Evolutionary conservation across 2,888 invertebrate species (phyloP).

Genomic region (Lamellibrachia satsuma): DNA sequence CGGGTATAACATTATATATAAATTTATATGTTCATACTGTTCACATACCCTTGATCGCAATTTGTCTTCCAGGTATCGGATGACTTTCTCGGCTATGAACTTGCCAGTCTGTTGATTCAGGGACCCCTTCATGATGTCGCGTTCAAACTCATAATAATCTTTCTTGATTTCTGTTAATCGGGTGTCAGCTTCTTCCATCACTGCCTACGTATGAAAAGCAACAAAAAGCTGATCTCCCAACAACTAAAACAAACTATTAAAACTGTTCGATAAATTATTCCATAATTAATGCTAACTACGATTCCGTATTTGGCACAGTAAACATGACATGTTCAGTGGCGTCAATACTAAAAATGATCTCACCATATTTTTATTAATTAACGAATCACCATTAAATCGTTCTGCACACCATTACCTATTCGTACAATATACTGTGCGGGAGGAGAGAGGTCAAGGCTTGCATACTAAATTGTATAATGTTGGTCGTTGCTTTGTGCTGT

Average conservation of each 20-base stretch:
- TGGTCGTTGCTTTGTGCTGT: too few species aligned
- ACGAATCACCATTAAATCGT: neutral
- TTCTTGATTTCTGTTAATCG: slow-evolving; percentile 62
- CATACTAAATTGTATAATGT: too few species aligned
- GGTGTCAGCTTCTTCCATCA: slow-evolving; percentile 64
- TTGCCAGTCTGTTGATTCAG: slow-evolving; percentile 56
- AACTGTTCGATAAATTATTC: neutral
- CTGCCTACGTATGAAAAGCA: slow-evolving; percentile 50
- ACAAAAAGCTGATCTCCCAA: neutral
- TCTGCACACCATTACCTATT: too few species aligned
- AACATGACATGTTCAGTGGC: neutral
- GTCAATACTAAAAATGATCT: neutral
- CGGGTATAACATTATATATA: neutral
- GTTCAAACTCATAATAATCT: slow-evolving; percentile 63
- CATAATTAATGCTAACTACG: neutral
- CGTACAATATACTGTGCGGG: too few species aligned
- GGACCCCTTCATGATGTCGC: slow-evolving; percentile 63
- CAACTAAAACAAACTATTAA: neutral
- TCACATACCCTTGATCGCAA: slow-evolving; percentile 57
- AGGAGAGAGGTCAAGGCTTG: too few species aligned
- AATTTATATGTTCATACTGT: neutral
- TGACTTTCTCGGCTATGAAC: slow-evolving; percentile 63
- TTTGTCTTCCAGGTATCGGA: slow-evolving; percentile 63
- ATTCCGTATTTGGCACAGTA: neutral
- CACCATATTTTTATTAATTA: slow-evolving; percentile 20